Conservation (phyloP, 2,113 vertebrate genomes). For the Gambusia affinis region DNA sequence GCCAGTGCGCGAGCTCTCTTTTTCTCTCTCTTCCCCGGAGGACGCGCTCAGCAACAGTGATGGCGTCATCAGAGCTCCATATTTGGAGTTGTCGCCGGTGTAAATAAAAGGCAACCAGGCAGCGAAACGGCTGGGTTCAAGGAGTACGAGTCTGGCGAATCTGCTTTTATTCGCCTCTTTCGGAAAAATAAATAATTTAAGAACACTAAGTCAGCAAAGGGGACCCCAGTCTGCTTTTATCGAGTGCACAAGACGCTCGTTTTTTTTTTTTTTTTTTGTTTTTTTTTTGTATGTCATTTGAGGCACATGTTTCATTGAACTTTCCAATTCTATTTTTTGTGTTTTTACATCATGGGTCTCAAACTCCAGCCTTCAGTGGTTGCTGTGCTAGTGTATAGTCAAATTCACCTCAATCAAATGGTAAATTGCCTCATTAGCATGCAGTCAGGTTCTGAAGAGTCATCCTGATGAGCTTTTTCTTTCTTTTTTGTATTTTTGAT, state of each 20-base stretch:
- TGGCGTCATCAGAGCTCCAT: constrained; percentile 70
- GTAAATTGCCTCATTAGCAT: too few species aligned
- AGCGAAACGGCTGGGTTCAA: constrained; percentile 62
- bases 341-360: too few species aligned
- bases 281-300: too few species aligned
- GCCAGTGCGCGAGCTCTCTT: too few species aligned
- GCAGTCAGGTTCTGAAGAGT: too few species aligned
- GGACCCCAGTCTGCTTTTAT: neutral
- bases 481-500: neutral
- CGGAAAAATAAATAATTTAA: neutral
- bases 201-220: neutral
- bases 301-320: neutral
- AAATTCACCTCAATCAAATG: too few species aligned
- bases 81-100: constrained; percentile 74
- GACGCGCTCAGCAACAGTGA: constrained; percentile 22
- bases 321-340: too few species aligned
- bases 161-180: constrained; percentile 16
- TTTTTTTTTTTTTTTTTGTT: too few species aligned
- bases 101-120: constrained; percentile 53
- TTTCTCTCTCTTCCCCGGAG: neutral
- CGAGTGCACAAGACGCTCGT: neutral
- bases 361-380: too few species aligned
- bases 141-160: constrained; percentile 45
- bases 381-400: too few species aligned
- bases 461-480: neutral